These are phyloP conservation scores for Argyresthia goedartella DNA, from an alignment of 2,888 invertebrate genomes.

Conservation along the genomic window DNA sequence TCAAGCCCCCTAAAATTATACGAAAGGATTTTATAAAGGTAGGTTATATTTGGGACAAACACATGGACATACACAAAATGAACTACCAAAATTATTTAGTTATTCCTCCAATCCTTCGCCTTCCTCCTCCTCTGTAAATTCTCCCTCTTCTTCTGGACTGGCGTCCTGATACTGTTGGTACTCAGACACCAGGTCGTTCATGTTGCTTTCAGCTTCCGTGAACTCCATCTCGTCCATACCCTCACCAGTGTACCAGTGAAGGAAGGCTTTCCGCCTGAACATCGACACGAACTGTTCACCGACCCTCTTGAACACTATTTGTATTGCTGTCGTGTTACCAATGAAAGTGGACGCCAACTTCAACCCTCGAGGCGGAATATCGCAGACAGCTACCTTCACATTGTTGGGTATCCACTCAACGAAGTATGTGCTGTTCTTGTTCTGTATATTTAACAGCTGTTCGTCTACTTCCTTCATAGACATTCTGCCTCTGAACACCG, in stretches of 20 bases:
- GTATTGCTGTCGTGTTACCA: conserved; percentile 69
- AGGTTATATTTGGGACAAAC: not conserved
- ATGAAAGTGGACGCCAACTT: conserved; percentile 78
- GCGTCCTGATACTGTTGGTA: conserved; percentile 96
- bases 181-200: conserved; percentile 93
- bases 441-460: conserved; percentile 77
- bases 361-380: conserved; percentile 77
- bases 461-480: conserved; percentile 85
- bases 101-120: not conserved
- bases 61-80: conserved; percentile 1
- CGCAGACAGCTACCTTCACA: conserved; percentile 77
- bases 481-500: conserved; percentile 84
- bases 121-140: conserved; percentile 16
- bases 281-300: conserved; percentile 77
- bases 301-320: conserved; percentile 36
- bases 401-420: conserved; percentile 79
- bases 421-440: conserved; percentile 72
- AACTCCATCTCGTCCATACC: conserved; percentile 98
- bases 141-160: conserved; percentile 79
- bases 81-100: not conserved
- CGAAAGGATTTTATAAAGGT: no score
- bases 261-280: conserved; percentile 97
- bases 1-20: no score
- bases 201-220: conserved; percentile 95
- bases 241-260: conserved; percentile 98